Base-by-base conservation (phyloP, 2,113 vertebrate species). In the Poecile atricapillus region DNA sequence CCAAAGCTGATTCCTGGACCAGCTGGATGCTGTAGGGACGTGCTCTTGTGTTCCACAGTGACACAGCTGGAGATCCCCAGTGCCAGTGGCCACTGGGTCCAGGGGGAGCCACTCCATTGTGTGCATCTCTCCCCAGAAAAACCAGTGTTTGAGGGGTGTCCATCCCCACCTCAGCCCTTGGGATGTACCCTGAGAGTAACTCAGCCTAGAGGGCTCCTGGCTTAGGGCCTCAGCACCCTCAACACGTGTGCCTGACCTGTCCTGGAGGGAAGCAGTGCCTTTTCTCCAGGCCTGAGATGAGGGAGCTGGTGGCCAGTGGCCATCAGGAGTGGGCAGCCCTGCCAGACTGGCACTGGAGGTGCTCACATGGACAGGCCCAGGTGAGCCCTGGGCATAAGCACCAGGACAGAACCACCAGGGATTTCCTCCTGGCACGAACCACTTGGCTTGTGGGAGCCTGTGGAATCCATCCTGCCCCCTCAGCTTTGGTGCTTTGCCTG, bases 281-380 rank as follows among this genome's bases (percentile, higher is more conserved):
- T 35, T 28, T 33, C 44, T n/a, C 19, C n/a, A 3, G 69, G 24
- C 21, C 44, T 25, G 55, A 35, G 31, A 6, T 5, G 22, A 70
- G 70, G 70, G 25, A 11, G 37, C 5, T 65, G 60, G 10, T 30
- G 31, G 28, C 28, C 41, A n/a, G 0, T 7, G 46, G 19, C 23
- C 52, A 22, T 8, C 2, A 5, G 5, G 33, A 25, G 25, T 1
- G 10, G 74, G 63, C 35, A 85, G 65, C 2, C 1, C 25, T 39
- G 64, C 50, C 58, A 73, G 33, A 4, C 63, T 58, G 62, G 27
- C 0, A 0, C 59, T 44, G 43, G n/a, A 17, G 25, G 30, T 27
- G 46, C 39, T 62, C 52, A 9, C 0, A 0, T 3, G 62, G 30
- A 23, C 47, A 59, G 15, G 6, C 19, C 30, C 69, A n/a, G 13